Conservation (phyloP, 2,113 vertebrate species). For the Tachysurus vachellii region DNA sequence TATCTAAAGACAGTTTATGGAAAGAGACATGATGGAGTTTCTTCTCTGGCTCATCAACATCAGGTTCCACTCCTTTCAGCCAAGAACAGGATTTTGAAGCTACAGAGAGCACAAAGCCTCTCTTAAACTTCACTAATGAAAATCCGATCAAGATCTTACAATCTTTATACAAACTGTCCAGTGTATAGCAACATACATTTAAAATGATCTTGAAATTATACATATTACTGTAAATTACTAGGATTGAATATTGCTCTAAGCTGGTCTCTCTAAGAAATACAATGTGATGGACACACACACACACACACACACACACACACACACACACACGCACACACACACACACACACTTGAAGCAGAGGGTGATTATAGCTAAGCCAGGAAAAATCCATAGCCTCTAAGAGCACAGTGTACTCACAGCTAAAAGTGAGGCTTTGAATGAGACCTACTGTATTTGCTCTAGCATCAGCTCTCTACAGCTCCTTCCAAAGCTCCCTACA, state of each 20-base stretch:
- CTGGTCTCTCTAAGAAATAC: not conserved
- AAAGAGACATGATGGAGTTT: not conserved
- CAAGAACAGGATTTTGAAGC: not conserved
- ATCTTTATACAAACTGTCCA: not conserved
- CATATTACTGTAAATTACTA: conserved; percentile 26
- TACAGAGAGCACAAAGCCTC: not conserved
- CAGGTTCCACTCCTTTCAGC: not conserved
- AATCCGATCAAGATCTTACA: too few relatives aligned
- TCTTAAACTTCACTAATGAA: not conserved
- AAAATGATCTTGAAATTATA: not conserved
- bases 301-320: not conserved
- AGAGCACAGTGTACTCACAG: conserved; percentile 11
- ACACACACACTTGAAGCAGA: not conserved
- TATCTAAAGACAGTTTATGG: not conserved
- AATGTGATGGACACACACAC: not conserved
- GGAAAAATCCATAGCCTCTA: conserved; percentile 20
- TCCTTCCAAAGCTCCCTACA: not conserved
- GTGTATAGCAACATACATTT: not conserved
- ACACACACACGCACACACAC: conserved; percentile 5
- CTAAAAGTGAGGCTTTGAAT: conserved; percentile 27
- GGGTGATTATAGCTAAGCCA: conserved; percentile 7
- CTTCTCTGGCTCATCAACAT: not conserved
- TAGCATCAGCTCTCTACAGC: not conserved
- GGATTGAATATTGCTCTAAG: conserved; percentile 14
- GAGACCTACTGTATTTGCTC: conserved; percentile 26